Percentiles rank a stretch among this genome's conserved stretches.
Conservation (phyloP, 2,888 invertebrate genomes). For the Hemistola chrysoprasaria region DNA sequence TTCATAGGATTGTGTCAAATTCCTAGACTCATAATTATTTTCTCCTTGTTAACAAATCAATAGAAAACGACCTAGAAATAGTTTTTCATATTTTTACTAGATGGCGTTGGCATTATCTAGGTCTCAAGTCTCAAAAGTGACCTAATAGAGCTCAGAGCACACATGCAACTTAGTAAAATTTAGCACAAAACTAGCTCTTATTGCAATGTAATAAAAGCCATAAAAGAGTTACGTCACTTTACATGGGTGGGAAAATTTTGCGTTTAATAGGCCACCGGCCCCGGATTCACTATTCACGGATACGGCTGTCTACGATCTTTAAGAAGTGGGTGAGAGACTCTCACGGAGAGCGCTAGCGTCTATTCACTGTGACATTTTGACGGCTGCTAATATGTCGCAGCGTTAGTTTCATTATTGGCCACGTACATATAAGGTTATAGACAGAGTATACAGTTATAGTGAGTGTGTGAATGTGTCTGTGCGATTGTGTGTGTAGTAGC, state of each 20-base stretch:
- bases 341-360: too few species aligned
- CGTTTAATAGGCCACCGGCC: too few species aligned
- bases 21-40: too few species aligned
- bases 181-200: slow-evolving; percentile 1
- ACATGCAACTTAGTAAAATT: neutral
- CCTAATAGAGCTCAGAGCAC: neutral
- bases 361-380: too few species aligned
- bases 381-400: too few species aligned
- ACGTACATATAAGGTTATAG: slow-evolving; percentile 16
- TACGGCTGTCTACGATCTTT: too few species aligned
- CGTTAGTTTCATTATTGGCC: too few species aligned
- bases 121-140: neutral
- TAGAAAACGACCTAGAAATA: slow-evolving; percentile 21
- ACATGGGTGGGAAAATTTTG: too few species aligned
- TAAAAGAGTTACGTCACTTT: slow-evolving; percentile 6
- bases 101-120: slow-evolving; percentile 10
- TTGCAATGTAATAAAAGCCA: neutral
- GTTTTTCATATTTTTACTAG: slow-evolving; percentile 6
- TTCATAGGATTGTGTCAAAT: too few species aligned
- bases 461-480: slow-evolving; percentile 30
- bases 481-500: slow-evolving; percentile 38
- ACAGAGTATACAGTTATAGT: neutral
- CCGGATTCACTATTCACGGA: too few species aligned
- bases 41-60: slow-evolving; percentile 22
- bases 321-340: too few species aligned